Evolutionary conservation across 92 coral and sea anemone genomes (phyloP).

Genomic region (Metridium senile): DNA sequence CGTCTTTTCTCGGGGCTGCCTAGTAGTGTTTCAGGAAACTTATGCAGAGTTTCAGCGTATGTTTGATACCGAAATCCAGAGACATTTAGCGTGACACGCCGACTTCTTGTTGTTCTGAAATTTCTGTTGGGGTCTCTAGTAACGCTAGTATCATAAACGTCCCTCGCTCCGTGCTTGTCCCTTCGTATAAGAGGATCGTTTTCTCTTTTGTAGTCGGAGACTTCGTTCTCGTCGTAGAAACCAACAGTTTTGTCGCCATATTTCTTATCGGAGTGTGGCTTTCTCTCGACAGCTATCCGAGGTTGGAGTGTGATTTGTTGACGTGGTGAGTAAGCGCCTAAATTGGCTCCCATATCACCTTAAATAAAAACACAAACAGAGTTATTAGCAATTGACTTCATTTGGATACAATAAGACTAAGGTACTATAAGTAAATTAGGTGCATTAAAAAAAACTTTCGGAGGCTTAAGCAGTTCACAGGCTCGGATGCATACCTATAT

Average conservation of each 20-base stretch:
- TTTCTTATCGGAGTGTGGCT: conserved; percentile 19
- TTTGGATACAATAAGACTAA: neutral
- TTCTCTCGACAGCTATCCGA: conserved; percentile 41
- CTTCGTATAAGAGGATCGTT: conserved; percentile 23
- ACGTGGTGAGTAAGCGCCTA: conserved; percentile 46
- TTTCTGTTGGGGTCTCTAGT: conserved; percentile 34
- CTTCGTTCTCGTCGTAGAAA: conserved; percentile 28
- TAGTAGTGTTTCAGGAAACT: conserved; percentile 85
- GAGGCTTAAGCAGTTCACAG: too few relatives aligned
- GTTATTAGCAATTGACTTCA: neutral
- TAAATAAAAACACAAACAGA: conserved; percentile 18
- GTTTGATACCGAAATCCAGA: conserved; percentile 94
- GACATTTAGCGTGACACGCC: conserved; percentile 77
- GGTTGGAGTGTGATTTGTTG: conserved; percentile 52
- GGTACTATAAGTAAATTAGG: neutral
- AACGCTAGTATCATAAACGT: conserved; percentile 21
- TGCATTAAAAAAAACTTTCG: neutral
- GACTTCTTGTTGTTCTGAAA: conserved; percentile 22
- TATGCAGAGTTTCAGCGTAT: conserved; percentile 72
- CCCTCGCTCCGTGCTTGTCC: conserved; percentile 13
- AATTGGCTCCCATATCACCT: conserved; percentile 78
- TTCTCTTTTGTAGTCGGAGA: neutral
- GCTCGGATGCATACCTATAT: neutral
- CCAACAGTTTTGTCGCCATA: conserved; percentile 33
- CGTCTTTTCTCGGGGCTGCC: conserved; percentile 80